Base-by-base conservation (phyloP, 2,113 vertebrate species). In the Oncorhynchus mykiss region DNA sequence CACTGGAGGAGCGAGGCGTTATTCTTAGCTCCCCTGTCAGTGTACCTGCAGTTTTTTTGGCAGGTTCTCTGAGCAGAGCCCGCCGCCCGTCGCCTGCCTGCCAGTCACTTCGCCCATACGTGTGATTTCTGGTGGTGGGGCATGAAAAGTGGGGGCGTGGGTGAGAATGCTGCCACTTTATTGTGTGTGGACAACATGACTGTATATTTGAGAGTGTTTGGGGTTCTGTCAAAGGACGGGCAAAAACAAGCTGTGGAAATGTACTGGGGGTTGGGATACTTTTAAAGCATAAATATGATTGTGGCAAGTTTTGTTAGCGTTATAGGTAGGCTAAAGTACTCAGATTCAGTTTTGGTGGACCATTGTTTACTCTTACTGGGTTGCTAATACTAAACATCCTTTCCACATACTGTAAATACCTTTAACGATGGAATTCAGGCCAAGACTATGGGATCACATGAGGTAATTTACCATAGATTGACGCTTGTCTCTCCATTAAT, bases 61-160 rank as follows among this genome's bases (percentile, higher is more conserved):
- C 75, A 39, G 18, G 67, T 39, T 70, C 71, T 78, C 66, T 77
- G 78, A 83, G 79, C 14, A 3, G 51, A 54, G 70, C 60, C 27
- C 74, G 60, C 76, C 27, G 59, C 51, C 67, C 31, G 25, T 60
- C 31, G 22, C 77, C 67, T 25, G 45, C 51, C 62, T 39, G 39
- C 68, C 69, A 71, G 82, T 54, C 80, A 73, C 75, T 79, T 90
- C 83, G 62, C 81, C 54, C 31, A 5, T 48, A 81, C 14, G 77
- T 82, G 85, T 83, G 86, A 88, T 69, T 84, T 87, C 73, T 87
- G 67, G 78, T 88, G 72, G 70, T 74, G 67, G 80, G 74, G 69
- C 79, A 80, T 80, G 81, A 83, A 86, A 80, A n/a, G 67, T 67
- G 51, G 81, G 69, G 73, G 82, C 5, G 51, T 72, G 9, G 31